Base-by-base conservation (phyloP, 2,797 vertebrate species). In the Lagodon rhomboides region DNA sequence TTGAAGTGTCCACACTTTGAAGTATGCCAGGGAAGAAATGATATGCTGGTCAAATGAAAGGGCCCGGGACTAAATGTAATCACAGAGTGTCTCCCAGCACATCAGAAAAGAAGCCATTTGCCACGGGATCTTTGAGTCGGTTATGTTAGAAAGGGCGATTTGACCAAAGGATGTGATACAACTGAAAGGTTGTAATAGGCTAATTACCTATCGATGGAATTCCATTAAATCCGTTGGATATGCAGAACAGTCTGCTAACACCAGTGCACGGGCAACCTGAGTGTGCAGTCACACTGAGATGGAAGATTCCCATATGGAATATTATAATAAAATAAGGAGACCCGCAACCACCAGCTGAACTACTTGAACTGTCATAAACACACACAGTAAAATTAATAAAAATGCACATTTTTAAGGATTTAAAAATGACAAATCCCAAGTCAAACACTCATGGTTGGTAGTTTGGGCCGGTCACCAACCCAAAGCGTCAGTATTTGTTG, bases 1-100 rank as follows among this genome's bases (percentile, higher is more conserved):
- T 95, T 93, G 91, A 94, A 93, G 92, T 92, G 87, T 88, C 88
- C 91, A 85, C 85, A 89, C 91, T 92, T 93, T 94, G 90, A 95
- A 93, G 93, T 93, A 22, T 85, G 86, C 83, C 82, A 85, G 79
- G 80, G 64, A 93, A 88, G 86, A 89, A 93, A 92, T 90, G 75
- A 93, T 93, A 92, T 89, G 88, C 87, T 88, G 91, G 91, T 93
- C 90, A 91, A 93, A 94, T 91, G 89, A 92, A 94, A 94, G 89
- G 76, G 77, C 85, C 82, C 49, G 44, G 67, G 75, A 91, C 87
- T 79, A 86, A 92, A 92, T 88, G 87, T 87, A 93, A 94, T 94
- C 93, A 92, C 89, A 92, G 85, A 73, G 85, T 85, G 91, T 92
- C 86, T 93, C 77, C 68, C 27, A 79, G 87, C 84, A 88, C 86